phyloP scores from a whole-genome alignment of 1,140 invertebrate species.

The Uloborus diversus region DNA sequence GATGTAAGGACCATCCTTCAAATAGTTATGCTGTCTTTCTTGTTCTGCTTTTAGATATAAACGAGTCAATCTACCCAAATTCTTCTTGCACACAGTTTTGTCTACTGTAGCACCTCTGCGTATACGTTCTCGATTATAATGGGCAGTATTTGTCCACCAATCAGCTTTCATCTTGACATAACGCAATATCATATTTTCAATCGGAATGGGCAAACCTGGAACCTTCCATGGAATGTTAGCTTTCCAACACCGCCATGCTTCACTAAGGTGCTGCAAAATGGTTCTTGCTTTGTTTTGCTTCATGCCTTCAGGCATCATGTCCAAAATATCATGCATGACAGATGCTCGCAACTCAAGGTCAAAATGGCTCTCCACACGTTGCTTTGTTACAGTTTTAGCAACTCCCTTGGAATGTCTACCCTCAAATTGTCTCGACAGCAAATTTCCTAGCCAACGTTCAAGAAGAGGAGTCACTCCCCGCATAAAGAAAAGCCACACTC shows the following conservation, averaged over 20 bases:
- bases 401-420: conserved; percentile 98
- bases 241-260: conserved; percentile 99
- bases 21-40: conserved; percentile 98
- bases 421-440: conserved; percentile 98
- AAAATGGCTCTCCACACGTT: conserved; percentile 99
- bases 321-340: conserved; percentile 99
- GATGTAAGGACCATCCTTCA: conserved; percentile 99
- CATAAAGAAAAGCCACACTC: conserved; percentile 99
- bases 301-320: conserved; percentile 99
- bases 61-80: conserved; percentile 94
- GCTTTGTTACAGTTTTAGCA: conserved; percentile 99
- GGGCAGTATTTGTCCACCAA: conserved; percentile 99
- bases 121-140: conserved; percentile 98
- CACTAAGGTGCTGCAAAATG: conserved; percentile 97
- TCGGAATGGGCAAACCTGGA: conserved; percentile 96
- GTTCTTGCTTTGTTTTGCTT: conserved; percentile 99
- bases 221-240: conserved; percentile 99
- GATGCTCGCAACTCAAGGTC: conserved; percentile 97
- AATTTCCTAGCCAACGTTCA: conserved; percentile 97
- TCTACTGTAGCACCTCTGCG: conserved; percentile 94
- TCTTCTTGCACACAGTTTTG: conserved; percentile 99
- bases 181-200: conserved; percentile 99
- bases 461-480: conserved; percentile 97
- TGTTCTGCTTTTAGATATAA: conserved; percentile 99
- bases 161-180: conserved; percentile 99